These are phyloP conservation scores for Tipula lateralis DNA, from an alignment of 2,888 invertebrate genomes.

Conservation along the genomic window DNA sequence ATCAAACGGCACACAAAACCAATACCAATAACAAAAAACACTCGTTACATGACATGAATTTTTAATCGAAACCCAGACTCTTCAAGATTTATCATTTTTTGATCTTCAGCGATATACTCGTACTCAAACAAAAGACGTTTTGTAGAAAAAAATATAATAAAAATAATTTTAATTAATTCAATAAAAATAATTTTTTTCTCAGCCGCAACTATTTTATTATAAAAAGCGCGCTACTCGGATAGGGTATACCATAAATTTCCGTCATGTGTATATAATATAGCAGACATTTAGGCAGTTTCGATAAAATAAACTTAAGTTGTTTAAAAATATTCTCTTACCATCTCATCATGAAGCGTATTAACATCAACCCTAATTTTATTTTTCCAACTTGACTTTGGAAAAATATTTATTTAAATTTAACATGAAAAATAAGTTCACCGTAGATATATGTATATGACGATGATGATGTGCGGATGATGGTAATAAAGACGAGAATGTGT, in stretches of 20 bases:
- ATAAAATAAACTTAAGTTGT: neutral
- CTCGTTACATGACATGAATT: neutral
- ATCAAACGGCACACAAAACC: neutral
- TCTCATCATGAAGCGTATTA: too few species aligned
- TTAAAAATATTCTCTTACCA: neutral
- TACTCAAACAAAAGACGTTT: too few species aligned
- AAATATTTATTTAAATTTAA: neutral
- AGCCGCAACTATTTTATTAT: neutral
- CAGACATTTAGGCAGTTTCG: neutral
- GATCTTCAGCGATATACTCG: neutral
- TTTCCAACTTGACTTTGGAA: neutral
- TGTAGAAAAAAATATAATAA: neutral
- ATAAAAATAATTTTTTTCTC: neutral
- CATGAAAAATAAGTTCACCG: neutral
- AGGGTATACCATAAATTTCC: neutral
- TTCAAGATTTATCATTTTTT: neutral
- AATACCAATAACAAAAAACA: neutral
- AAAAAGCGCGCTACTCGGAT: neutral
- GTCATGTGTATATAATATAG: neutral
- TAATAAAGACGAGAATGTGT: neutral
- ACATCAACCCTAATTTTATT: neutral
- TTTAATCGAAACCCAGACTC: neutral
- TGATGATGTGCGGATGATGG: constrained; percentile 20
- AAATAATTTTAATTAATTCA: neutral
- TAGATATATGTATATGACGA: neutral